These are phyloP conservation scores for Netelia melanura DNA, from an alignment of 2,888 invertebrate species.

Conservation along the genomic window DNA sequence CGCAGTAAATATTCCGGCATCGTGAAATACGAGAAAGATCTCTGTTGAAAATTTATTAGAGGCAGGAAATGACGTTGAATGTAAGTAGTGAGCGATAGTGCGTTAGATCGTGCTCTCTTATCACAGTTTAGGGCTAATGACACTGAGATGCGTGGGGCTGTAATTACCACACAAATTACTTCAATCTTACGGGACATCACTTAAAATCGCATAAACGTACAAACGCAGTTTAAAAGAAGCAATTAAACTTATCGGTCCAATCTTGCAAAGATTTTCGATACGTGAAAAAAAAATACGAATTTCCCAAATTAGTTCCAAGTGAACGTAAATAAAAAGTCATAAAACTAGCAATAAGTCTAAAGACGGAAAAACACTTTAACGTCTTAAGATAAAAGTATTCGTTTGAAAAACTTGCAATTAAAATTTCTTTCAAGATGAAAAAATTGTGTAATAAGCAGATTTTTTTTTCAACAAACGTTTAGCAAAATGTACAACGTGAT, in stretches of 20 bases:
- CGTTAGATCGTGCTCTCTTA: constrained; percentile 47
- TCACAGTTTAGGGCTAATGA: constrained; percentile 54
- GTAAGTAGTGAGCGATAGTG: constrained; percentile 47
- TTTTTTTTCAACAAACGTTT: background rate
- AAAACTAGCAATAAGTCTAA: too few species aligned
- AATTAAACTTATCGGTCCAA: background rate
- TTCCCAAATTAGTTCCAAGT: too few species aligned
- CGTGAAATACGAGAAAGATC: background rate
- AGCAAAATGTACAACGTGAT: background rate
- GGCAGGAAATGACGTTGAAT: constrained; percentile 46
- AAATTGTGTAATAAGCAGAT: background rate
- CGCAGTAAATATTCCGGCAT: constrained; percentile 7
- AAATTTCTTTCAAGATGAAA: background rate
- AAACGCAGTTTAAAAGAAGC: background rate
- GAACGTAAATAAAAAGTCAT: too few species aligned
- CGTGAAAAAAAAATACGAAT: too few species aligned
- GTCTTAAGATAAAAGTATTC: too few species aligned
- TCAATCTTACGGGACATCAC: background rate
- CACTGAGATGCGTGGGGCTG: constrained; percentile 13
- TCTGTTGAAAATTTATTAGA: constrained; percentile 9
- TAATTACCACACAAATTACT: constrained; percentile 48
- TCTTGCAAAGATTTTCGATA: too few species aligned
- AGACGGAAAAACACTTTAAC: too few species aligned
- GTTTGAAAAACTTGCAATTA: too few species aligned
- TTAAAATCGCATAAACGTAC: constrained; percentile 1